Conservation (phyloP, 2,797 vertebrate species). For the Gobio occitaniae region DNA sequence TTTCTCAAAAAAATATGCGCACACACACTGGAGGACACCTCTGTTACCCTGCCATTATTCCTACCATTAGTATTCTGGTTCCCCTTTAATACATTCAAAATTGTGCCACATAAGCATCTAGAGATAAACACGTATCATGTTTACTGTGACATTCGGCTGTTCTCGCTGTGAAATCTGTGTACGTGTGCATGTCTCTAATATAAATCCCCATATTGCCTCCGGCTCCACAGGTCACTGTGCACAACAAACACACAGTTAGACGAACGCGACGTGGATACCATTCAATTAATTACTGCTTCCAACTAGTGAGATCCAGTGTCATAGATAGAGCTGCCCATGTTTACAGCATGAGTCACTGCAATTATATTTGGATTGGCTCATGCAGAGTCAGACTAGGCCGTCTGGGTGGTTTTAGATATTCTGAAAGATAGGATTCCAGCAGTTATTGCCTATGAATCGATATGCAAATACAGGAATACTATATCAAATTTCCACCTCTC, state of each 20-base stretch:
- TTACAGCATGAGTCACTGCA: conserved; percentile 49
- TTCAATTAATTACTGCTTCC: conserved; percentile 41
- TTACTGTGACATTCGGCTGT: conserved; percentile 52
- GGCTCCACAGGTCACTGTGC: conserved; percentile 22
- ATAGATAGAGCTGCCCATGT: conserved; percentile 40
- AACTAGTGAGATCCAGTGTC: conserved; percentile 44
- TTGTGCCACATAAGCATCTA: conserved; percentile 53
- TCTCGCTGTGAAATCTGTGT: conserved; percentile 55
- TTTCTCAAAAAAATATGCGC: conserved; percentile 10
- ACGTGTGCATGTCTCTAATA: conserved; percentile 50
- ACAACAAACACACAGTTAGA: conserved; percentile 22
- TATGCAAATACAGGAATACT: conserved; percentile 31
- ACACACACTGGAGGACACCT: conserved; percentile 17
- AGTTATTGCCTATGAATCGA: conserved; percentile 29
- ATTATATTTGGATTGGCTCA: conserved; percentile 36
- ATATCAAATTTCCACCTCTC: conserved; percentile 6
- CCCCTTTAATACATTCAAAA: conserved; percentile 53
- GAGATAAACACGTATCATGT: conserved; percentile 58
- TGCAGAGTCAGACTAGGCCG: neutral
- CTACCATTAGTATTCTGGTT: conserved; percentile 54
- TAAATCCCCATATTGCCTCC: conserved; percentile 50
- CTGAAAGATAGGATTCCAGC: conserved; percentile 6
- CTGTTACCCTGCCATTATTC: conserved; percentile 42
- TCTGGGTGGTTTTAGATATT: conserved; percentile 35
- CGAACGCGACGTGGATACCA: conserved; percentile 35